Conservation (phyloP, 2,113 vertebrate species). For the Cervus canadensis region DNA sequence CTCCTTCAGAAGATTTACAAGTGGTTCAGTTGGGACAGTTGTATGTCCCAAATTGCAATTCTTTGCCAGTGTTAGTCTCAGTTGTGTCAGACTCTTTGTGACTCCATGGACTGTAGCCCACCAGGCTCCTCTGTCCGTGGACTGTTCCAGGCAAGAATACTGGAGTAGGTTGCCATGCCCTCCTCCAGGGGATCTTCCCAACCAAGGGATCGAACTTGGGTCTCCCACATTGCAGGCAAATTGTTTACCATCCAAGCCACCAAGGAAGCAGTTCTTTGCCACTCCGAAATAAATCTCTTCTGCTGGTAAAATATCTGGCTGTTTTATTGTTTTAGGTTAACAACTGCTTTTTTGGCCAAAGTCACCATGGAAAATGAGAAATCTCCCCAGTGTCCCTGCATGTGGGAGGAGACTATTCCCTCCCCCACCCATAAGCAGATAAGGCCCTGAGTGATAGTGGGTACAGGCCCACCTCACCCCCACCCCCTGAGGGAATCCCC, state of each 20-base stretch:
- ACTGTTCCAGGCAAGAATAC: background rate
- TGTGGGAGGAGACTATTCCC: background rate
- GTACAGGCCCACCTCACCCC: background rate
- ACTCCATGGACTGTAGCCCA: background rate
- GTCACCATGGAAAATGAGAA: background rate
- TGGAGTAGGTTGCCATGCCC: background rate
- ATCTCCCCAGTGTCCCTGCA: background rate
- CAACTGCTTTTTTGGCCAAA: background rate
- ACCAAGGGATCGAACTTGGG: background rate
- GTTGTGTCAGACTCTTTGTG: background rate
- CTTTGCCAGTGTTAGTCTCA: background rate
- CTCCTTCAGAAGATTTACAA: background rate
- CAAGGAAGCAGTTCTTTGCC: background rate
- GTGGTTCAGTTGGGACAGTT: background rate
- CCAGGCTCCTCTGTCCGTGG: background rate
- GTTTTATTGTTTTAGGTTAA: background rate
- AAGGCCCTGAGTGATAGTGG: background rate
- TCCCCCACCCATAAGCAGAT: background rate
- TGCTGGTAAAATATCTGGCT: background rate
- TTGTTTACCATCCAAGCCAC: background rate
- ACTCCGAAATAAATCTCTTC: background rate
- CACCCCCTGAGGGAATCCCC: background rate
- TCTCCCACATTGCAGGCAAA: background rate
- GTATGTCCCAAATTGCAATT: background rate
- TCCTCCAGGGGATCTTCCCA: background rate